Percentiles rank a stretch among this genome's conserved stretches.
Evolutionary conservation across 1,140 invertebrate genomes (phyloP).

Genomic region (Drosophila busckii): DNA sequence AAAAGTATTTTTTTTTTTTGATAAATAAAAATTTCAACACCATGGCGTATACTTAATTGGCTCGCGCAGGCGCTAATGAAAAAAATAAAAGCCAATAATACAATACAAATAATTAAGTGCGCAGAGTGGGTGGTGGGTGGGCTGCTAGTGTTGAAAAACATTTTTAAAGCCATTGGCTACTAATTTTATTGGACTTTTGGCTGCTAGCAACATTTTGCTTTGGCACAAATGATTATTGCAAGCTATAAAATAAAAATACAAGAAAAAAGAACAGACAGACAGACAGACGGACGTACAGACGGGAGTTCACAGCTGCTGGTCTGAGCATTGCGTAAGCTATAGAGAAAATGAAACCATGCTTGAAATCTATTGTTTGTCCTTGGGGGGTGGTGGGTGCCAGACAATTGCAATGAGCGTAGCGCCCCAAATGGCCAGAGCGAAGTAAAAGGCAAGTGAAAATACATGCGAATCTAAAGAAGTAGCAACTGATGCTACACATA

Average conservation of each 20-base stretch:
- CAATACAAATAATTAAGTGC: slow-evolving; percentile 20
- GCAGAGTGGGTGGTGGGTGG: slow-evolving; percentile 3
- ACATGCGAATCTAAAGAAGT: slow-evolving; percentile 20
- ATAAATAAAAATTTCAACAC: no score
- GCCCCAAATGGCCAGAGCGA: slow-evolving; percentile 22
- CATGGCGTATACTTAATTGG: slow-evolving; percentile 55
- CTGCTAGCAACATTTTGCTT: slow-evolving; percentile 22
- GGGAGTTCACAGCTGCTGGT: slow-evolving; percentile 23
- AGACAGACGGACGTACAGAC: slow-evolving; percentile 25
- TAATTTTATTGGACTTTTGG: slow-evolving; percentile 63
- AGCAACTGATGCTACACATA: slow-evolving; percentile 44
- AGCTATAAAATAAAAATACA: slow-evolving; percentile 51
- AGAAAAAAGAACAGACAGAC: slow-evolving; percentile 14
- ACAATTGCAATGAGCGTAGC: slow-evolving; percentile 55
- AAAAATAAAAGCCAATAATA: slow-evolving; percentile 44
- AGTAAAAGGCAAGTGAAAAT: slow-evolving; percentile 23
- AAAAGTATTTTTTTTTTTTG: slow-evolving; percentile 20
- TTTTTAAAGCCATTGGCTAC: slow-evolving; percentile 69
- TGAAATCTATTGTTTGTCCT: slow-evolving; percentile 67
- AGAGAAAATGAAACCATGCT: slow-evolving; percentile 66
- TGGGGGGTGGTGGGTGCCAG: slow-evolving; percentile 28
- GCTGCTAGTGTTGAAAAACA: slow-evolving; percentile 23
- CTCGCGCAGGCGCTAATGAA: slow-evolving; percentile 62
- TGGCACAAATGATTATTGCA: slow-evolving; percentile 64
- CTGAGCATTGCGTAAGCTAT: slow-evolving; percentile 10